Percentiles rank a stretch among this genome's conserved stretches.
Evolutionary conservation across 2,888 invertebrate genomes (phyloP).

Genomic region (Amphimallon solstitiale): DNA sequence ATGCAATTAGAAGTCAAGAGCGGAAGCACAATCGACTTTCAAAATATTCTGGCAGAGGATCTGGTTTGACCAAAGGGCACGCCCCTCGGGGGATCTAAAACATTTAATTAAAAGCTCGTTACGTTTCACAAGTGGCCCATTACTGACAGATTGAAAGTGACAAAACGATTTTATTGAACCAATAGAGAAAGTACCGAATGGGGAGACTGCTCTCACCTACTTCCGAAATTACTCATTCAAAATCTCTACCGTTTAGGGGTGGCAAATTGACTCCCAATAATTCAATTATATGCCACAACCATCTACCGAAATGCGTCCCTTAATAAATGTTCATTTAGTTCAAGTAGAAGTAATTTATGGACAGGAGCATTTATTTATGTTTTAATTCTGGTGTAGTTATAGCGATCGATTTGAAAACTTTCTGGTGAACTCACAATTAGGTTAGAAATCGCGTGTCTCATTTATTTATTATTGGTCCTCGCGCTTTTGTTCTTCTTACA

Average conservation of each 20-base stretch:
- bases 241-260: conserved; percentile 10
- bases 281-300: background rate
- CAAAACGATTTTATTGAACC: conserved; percentile 44
- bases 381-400: no score
- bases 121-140: conserved; percentile 55
- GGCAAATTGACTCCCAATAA: conserved; percentile 13
- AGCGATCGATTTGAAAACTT: no score
- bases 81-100: conserved; percentile 58
- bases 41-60: conserved; percentile 11
- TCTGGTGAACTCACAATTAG: no score
- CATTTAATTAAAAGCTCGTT: conserved; percentile 58
- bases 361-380: no score
- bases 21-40: background rate
- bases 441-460: no score
- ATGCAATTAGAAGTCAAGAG: background rate
- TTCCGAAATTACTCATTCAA: conserved; percentile 15
- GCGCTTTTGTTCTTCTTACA: no score
- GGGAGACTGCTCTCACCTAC: background rate
- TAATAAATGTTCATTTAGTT: no score
- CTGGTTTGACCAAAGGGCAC: conserved; percentile 57
- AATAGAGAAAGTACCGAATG: conserved; percentile 1
- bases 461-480: no score
- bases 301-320: no score
- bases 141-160: conserved; percentile 50
- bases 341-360: no score